Evolutionary conservation across 2,797 vertebrate species (phyloP).

Genomic region (Molossus alvarezi): DNA sequence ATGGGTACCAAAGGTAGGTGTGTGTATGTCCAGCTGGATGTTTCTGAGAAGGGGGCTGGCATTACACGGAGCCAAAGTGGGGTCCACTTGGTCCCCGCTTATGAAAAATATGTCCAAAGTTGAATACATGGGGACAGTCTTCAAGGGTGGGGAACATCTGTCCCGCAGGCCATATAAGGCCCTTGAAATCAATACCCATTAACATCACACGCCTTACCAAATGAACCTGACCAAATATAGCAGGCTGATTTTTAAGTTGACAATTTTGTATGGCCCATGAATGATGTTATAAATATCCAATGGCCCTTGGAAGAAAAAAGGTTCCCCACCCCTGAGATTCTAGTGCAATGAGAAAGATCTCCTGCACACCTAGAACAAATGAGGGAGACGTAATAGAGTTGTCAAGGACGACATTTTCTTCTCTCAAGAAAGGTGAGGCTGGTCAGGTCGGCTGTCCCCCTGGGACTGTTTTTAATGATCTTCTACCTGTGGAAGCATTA

Average conservation of each 20-base stretch:
- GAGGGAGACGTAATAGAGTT: conserved; percentile 71
- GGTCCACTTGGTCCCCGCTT: background rate
- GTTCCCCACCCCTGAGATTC: background rate
- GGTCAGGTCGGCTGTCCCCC: conserved; percentile 53
- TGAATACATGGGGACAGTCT: background rate
- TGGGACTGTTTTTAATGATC: conserved; percentile 65
- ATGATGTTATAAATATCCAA: no score
- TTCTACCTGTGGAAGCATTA: conserved; percentile 63
- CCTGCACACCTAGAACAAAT: background rate
- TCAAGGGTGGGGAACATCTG: no score
- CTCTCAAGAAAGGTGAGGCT: conserved; percentile 66
- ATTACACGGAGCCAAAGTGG: background rate
- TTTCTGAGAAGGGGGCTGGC: background rate
- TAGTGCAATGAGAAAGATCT: background rate
- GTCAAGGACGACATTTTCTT: conserved; percentile 73
- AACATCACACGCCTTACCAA: no score
- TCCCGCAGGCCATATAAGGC: no score
- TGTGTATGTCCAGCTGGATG: background rate
- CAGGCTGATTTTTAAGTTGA: no score
- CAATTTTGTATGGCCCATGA: no score
- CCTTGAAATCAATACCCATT: no score
- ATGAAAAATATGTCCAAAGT: background rate
- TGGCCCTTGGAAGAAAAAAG: no score
- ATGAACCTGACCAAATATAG: no score
- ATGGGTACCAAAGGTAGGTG: background rate